These are phyloP conservation scores for Pyrocoelia pectoralis DNA, from an alignment of 2,888 invertebrate species.

Conservation along the genomic window DNA sequence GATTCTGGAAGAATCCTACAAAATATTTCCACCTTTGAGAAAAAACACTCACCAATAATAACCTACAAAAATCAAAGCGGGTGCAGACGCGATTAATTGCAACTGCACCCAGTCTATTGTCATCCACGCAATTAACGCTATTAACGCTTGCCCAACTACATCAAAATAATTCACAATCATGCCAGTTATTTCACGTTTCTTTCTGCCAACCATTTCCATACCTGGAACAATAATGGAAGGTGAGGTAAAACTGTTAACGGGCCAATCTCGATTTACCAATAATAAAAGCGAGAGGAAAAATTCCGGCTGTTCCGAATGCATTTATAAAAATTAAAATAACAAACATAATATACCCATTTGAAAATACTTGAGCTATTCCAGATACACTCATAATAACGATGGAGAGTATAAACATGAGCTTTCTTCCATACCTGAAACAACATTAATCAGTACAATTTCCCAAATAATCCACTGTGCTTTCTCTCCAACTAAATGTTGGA, in stretches of 20 bases:
- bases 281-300: conserved; percentile 69
- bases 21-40: conserved; percentile 15
- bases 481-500: too few relatives aligned
- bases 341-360: conserved; percentile 64
- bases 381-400: conserved; percentile 66
- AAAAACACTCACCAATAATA: conserved; percentile 64
- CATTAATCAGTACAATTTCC: too few relatives aligned
- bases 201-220: conserved; percentile 71
- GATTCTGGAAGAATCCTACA: conserved; percentile 69
- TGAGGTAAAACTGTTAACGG: too few relatives aligned
- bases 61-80: conserved; percentile 65
- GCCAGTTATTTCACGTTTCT: conserved; percentile 68
- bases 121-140: conserved; percentile 68
- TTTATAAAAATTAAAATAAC: conserved; percentile 64
- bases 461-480: too few relatives aligned
- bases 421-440: conserved; percentile 66
- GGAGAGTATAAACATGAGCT: conserved; percentile 65
- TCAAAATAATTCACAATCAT: conserved; percentile 71
- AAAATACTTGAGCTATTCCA: conserved; percentile 64
- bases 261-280: conserved; percentile 54
- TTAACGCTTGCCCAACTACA: conserved; percentile 69
- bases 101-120: conserved; percentile 67
- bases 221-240: conserved; percentile 51
- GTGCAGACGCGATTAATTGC: conserved; percentile 67
- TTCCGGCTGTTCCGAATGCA: conserved; percentile 69